These are phyloP conservation scores for Atrichornis clamosus DNA, from an alignment of 2,113 vertebrate species.

Conservation along the genomic window DNA sequence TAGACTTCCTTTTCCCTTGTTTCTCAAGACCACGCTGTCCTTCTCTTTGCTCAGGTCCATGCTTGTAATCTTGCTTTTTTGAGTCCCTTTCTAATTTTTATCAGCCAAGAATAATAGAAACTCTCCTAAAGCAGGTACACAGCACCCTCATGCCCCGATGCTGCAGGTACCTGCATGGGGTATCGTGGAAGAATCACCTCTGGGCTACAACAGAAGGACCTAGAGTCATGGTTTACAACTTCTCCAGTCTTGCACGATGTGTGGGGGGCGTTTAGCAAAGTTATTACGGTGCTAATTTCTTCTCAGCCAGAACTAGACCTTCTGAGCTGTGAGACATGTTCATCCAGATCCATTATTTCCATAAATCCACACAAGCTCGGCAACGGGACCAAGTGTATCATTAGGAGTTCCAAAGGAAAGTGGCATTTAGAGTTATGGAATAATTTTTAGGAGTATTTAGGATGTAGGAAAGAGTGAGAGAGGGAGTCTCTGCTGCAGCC, in stretches of 20 bases:
- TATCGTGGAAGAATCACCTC: background rate
- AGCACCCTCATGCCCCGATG: rapidly evolving
- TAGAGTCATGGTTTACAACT: background rate
- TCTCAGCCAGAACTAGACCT: background rate
- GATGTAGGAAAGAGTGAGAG: background rate
- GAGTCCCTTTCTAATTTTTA: rapidly evolving
- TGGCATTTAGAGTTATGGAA: background rate
- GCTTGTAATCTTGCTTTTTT: background rate
- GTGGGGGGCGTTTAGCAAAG: background rate
- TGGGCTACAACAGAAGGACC: rapidly evolving
- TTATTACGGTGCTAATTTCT: background rate
- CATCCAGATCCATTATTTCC: background rate
- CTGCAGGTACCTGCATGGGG: rapidly evolving
- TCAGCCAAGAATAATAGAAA: background rate
- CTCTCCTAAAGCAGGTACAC: background rate
- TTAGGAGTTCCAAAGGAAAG: background rate
- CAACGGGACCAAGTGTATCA: background rate
- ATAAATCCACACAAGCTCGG: background rate
- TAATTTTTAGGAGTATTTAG: background rate
- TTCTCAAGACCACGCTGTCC: background rate
- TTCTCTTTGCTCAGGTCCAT: background rate
- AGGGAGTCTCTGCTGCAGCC: background rate
- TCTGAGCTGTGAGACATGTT: background rate
- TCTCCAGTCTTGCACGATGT: background rate
- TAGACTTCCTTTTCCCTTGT: background rate